Evolutionary conservation across 1,140 invertebrate species (phyloP).

Genomic region (Euura saliciscinereae): DNA sequence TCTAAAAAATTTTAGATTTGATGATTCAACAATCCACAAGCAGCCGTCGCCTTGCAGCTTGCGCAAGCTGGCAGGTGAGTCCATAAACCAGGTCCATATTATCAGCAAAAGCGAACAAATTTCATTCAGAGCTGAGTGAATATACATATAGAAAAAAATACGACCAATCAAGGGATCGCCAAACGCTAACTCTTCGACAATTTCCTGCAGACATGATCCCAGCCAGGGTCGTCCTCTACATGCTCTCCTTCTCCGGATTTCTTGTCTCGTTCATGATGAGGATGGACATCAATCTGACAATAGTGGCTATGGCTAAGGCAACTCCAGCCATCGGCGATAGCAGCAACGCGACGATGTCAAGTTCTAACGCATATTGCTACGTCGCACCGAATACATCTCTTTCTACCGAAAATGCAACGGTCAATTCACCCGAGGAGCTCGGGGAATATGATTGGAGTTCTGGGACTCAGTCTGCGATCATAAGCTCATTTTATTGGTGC

Average conservation of each 20-base stretch:
- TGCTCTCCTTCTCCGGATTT: slow-evolving; percentile 75
- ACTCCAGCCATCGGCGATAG: slow-evolving; percentile 29
- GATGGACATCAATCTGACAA: slow-evolving; percentile 74
- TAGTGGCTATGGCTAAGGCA: slow-evolving; percentile 70
- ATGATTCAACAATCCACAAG: slow-evolving; percentile 38
- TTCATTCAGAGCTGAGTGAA: background rate
- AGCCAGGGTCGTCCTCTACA: slow-evolving; percentile 71
- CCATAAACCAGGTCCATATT: background rate
- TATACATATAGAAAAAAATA: slow-evolving; percentile 7
- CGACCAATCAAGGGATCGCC: slow-evolving; percentile 9
- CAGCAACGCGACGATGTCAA: slow-evolving; percentile 36
- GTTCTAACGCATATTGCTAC: slow-evolving; percentile 17
- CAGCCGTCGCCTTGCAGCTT: slow-evolving; percentile 31
- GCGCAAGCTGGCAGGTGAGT: slow-evolving; percentile 41
- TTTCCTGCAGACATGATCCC: slow-evolving; percentile 59
- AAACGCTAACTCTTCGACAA: background rate
- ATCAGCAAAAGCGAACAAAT: background rate
- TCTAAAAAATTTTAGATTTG: background rate
- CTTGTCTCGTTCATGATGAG: slow-evolving; percentile 79
- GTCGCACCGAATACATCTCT: background rate
- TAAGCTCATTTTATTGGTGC: slow-evolving; percentile 76
- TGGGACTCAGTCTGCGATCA: slow-evolving; percentile 66
- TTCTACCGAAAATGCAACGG: slow-evolving; percentile 2
- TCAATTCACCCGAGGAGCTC: slow-evolving; percentile 36
- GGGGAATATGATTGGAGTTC: slow-evolving; percentile 69